Evolutionary conservation across 2,113 vertebrate genomes (phyloP).

Genomic region (Callocephalon fimbriatum): DNA sequence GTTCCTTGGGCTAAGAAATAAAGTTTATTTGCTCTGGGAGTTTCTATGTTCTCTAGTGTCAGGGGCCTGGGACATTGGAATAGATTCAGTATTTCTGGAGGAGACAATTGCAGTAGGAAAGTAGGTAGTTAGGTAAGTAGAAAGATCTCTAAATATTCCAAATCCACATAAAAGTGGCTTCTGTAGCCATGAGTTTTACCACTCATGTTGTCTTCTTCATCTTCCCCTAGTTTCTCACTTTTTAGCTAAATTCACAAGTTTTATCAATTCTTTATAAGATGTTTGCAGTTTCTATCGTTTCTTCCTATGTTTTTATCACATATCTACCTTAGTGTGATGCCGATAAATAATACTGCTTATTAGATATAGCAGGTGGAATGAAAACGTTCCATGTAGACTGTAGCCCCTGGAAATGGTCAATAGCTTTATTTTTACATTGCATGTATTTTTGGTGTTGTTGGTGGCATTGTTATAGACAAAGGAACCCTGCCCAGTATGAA

Average conservation of each 20-base stretch:
- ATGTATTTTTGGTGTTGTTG: slow-evolving; percentile 33
- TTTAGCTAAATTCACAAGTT: not conserved
- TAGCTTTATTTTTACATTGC: slow-evolving; percentile 59
- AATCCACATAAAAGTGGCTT: not conserved
- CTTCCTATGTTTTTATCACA: not conserved
- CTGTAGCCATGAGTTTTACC: not conserved
- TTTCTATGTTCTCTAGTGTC: not conserved
- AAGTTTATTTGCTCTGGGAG: not conserved
- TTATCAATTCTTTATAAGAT: not conserved
- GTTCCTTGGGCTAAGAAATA: not conserved
- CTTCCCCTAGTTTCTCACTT: not conserved
- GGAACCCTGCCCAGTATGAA: slow-evolving; percentile 54
- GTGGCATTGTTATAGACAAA: slow-evolving; percentile 57
- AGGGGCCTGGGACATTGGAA: not conserved
- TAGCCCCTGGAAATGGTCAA: slow-evolving; percentile 30
- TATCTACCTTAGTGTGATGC: not conserved
- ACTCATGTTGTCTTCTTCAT: not conserved
- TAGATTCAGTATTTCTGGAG: not conserved
- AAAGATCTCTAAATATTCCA: not conserved
- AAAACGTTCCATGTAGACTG: slow-evolving; percentile 9
- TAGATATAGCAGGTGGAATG: not conserved
- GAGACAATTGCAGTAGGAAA: not conserved
- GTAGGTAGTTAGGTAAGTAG: not conserved
- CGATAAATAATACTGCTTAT: not conserved
- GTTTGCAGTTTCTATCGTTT: not conserved